Base-by-base conservation (phyloP, 2,888 invertebrate genomes). In the Nomada goodeniana region DNA sequence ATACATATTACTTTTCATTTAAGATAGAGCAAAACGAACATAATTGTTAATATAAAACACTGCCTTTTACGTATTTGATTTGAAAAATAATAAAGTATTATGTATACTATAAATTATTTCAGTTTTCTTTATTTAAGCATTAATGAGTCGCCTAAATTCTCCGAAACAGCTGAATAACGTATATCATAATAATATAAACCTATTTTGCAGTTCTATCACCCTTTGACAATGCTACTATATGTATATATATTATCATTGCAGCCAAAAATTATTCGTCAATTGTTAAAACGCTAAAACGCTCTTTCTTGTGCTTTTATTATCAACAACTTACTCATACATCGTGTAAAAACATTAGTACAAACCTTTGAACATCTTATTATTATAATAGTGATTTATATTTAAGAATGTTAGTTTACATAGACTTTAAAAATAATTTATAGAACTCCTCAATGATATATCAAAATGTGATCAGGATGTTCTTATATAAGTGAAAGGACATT, bases 51-150 rank as follows among this genome's bases (percentile, higher is more conserved):
- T 78, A 83, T 72, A 79, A 82, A 67, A 36, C 79, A 70, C 80
- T 83, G 86, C 77, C 73, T 88, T 85, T 87, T 74, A 76, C 75
- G 42, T 72, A 71, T 74, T 80, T 88, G 65, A 80, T 83, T 86
- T 84, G 72, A 68, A 74, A n/a, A 76, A 74, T 76, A 88, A 88
- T 88, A 88, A 86, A 86, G 72, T 50, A 75, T 79, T 85, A 64
- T 74, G 57, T 60, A 78, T 74, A 79, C 64, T 71, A 57, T 53
- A 63, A 68, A 70, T 83, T 73, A 65, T 50, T 85, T 78, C 50
- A 64, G 59, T 70, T 68, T 67, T 71, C 15, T 76, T 65, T 82
- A 64, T 42, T 70, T 77, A n/a, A 44, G 29, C 63, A 59, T 72
- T 29, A 72, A 20, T 63, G 23, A 61, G 20, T 61, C 59, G 61